phyloP scores from a whole-genome alignment of 2,113 vertebrate species.

The Syngnathus scovelli region DNA sequence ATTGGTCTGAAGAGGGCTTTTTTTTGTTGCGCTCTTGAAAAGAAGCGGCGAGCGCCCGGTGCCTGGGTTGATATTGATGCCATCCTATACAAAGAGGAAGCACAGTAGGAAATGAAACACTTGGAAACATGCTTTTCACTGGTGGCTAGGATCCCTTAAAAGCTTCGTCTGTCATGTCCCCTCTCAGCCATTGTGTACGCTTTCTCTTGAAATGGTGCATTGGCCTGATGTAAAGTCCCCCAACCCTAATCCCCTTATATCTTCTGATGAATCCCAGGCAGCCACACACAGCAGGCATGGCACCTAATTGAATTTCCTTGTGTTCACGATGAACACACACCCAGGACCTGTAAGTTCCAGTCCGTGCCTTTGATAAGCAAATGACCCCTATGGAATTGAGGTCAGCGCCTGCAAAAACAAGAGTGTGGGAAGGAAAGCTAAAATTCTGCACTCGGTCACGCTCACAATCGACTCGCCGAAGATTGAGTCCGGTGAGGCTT shows the following conservation, averaged over 20 bases:
- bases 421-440: conserved; percentile 70
- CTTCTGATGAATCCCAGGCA: conserved; percentile 64
- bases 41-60: conserved; percentile 24
- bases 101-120: conserved; percentile 55
- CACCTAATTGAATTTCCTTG: conserved; percentile 84
- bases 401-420: conserved; percentile 81
- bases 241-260: conserved; percentile 63
- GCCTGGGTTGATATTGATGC: conserved; percentile 48
- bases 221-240: conserved; percentile 54
- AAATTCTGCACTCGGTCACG: conserved; percentile 68
- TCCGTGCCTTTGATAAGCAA: conserved; percentile 83
- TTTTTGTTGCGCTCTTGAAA: conserved; percentile 40
- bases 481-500: conserved; percentile 64
- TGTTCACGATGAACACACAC: conserved; percentile 78
- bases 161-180: conserved; percentile 56
- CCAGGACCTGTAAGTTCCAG: conserved; percentile 69
- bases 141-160: conserved; percentile 44
- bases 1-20: conserved; percentile 22
- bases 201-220: conserved; percentile 46
- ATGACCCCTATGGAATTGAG: conserved; percentile 84
- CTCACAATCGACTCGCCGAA: conserved; percentile 61
- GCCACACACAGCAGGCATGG: conserved; percentile 49
- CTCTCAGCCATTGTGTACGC: conserved; percentile 53
- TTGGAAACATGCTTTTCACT: conserved; percentile 46
- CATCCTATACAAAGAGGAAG: conserved; percentile 45